Conservation (phyloP, 2,797 vertebrate species). For the Eleutherodactylus coqui region DNA sequence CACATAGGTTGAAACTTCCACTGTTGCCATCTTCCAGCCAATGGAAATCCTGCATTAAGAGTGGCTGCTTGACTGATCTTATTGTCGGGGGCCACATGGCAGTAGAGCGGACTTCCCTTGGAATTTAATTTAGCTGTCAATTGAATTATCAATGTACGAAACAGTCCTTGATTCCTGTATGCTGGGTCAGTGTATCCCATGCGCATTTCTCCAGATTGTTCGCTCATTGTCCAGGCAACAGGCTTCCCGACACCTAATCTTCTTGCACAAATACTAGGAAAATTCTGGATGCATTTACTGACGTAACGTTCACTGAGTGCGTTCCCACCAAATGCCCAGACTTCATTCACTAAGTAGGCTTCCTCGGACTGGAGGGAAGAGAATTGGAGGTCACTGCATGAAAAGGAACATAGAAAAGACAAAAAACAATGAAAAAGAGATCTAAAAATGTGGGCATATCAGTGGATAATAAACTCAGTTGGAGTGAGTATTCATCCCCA, state of each 20-base stretch:
- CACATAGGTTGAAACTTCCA: slow-evolving; percentile 14
- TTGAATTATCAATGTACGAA: slow-evolving; percentile 1
- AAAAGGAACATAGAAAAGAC: background rate
- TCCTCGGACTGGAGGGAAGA: background rate
- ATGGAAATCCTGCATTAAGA: background rate
- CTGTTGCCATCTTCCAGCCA: slow-evolving; percentile 31
- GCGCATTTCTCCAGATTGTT: slow-evolving; percentile 27
- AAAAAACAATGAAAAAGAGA: background rate
- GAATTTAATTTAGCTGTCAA: background rate
- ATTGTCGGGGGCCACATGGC: slow-evolving; percentile 34
- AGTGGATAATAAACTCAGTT: no score
- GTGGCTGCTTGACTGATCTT: slow-evolving; percentile 19
- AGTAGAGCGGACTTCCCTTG: slow-evolving; percentile 17
- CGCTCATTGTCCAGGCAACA: slow-evolving; percentile 18
- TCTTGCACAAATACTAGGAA: slow-evolving; percentile 17
- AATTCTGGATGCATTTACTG: slow-evolving; percentile 14
- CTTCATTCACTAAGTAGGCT: slow-evolving; percentile 11
- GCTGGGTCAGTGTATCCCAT: slow-evolving; percentile 12
- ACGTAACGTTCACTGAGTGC: background rate
- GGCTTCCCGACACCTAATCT: background rate
- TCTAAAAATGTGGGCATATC: no score
- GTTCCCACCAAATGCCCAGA: slow-evolving; percentile 24
- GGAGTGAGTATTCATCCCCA: no score
- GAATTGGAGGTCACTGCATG: slow-evolving; percentile 17
- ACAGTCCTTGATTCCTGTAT: slow-evolving; percentile 9